Percentiles rank a stretch among this genome's conserved stretches.
Conservation (phyloP, 2,888 invertebrate genomes). For the Drosophila anceps region DNA sequence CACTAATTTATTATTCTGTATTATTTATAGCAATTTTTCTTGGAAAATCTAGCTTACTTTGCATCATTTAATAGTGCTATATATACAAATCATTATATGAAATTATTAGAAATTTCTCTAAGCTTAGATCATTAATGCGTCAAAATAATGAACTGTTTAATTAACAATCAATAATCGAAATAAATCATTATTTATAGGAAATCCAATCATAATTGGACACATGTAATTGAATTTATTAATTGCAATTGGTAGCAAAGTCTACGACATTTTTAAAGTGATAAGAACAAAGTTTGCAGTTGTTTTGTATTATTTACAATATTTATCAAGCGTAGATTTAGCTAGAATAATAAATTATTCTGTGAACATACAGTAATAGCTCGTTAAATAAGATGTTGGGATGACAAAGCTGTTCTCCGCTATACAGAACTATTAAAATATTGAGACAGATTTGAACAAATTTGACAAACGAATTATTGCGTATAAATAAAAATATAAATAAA, state of each 20-base stretch:
- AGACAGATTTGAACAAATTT: too few relatives aligned
- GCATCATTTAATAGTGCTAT: neutral
- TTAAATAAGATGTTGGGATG: neutral
- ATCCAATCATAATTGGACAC: constrained; percentile 8
- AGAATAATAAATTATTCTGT: neutral
- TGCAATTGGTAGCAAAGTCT: constrained; percentile 9
- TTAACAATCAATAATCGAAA: neutral
- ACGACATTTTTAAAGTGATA: constrained; percentile 13
- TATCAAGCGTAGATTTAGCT: neutral
- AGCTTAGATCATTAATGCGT: constrained; percentile 1
- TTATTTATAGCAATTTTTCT: neutral
- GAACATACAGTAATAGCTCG: neutral
- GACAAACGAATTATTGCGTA: too few relatives aligned
- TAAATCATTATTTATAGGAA: neutral
- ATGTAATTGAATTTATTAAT: neutral
- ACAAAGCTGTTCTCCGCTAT: neutral
- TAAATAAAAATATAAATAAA: too few relatives aligned
- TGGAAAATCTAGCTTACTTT: neutral
- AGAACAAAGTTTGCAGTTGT: constrained; percentile 20
- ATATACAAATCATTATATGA: neutral
- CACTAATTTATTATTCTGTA: neutral
- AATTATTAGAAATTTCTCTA: neutral
- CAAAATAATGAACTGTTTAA: neutral
- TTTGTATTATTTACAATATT: constrained; percentile 2
- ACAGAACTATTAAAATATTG: too few relatives aligned